These are phyloP conservation scores for Halictus rubicundus DNA, from an alignment of 1,140 invertebrate species.

Conservation along the genomic window DNA sequence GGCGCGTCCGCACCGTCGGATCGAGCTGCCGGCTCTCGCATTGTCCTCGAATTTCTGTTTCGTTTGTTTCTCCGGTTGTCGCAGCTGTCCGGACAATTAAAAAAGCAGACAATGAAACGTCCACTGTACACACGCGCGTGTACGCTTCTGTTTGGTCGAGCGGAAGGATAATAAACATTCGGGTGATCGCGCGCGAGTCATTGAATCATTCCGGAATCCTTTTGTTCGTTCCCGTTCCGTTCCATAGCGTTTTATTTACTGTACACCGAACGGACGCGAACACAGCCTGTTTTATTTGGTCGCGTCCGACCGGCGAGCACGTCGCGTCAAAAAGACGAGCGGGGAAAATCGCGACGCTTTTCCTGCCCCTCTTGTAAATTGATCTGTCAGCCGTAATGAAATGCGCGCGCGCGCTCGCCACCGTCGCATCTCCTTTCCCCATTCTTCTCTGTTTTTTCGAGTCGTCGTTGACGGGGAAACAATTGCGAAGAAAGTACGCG, in stretches of 20 bases:
- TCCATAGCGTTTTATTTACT: background rate
- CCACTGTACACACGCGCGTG: background rate
- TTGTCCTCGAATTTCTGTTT: background rate
- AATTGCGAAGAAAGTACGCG: too few relatives aligned
- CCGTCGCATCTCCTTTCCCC: background rate
- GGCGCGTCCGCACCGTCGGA: too few relatives aligned
- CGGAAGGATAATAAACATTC: slow-evolving; percentile 4
- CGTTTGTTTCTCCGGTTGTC: background rate
- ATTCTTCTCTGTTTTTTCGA: too few relatives aligned
- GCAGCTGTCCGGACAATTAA: background rate
- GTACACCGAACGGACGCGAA: background rate
- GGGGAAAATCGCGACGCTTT: slow-evolving; percentile 2
- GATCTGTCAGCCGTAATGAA: background rate
- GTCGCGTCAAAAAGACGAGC: background rate
- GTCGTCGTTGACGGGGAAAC: too few relatives aligned
- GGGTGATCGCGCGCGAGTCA: background rate
- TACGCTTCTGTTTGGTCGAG: background rate
- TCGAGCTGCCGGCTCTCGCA: too few relatives aligned
- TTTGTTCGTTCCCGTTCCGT: background rate
- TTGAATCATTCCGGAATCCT: background rate
- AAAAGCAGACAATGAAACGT: slow-evolving; percentile 3
- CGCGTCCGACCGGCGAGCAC: background rate
- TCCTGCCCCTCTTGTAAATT: background rate
- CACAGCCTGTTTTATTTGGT: background rate
- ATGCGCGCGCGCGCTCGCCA: too few relatives aligned